A percentile compares a stretch with the other conserved stretches of the same genome.
phyloP scores from a whole-genome alignment of 2,888 invertebrate species.

The Trisateles emortualis region DNA sequence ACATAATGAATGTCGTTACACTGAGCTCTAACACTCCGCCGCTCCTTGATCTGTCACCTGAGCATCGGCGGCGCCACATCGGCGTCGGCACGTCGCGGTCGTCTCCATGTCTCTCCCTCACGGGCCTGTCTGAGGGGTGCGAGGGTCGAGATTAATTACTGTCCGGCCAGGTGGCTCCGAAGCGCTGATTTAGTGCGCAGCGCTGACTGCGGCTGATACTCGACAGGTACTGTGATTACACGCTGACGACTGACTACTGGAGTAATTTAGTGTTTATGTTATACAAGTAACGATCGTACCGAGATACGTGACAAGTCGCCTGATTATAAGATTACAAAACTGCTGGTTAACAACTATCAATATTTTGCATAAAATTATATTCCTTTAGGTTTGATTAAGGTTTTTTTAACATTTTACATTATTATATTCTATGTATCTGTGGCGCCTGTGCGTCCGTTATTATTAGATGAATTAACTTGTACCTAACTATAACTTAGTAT shows the following conservation, averaged over 20 bases:
- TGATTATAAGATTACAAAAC: no score
- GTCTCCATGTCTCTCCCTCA: conserved; percentile 65
- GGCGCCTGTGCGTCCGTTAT: no score
- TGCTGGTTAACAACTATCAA: no score
- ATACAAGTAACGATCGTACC: no score
- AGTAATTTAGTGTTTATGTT: conserved; percentile 22
- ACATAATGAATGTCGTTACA: no score
- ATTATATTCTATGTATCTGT: no score
- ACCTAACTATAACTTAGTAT: no score
- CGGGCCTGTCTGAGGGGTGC: conserved; percentile 32
- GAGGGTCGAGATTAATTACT: conserved; percentile 77
- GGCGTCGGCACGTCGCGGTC: conserved; percentile 58
- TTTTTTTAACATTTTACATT: no score
- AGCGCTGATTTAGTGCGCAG: conserved; percentile 65
- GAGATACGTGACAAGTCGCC: no score
- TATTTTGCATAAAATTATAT: no score
- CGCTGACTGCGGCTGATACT: conserved; percentile 44
- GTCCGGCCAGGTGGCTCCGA: conserved; percentile 68
- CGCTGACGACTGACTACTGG: conserved; percentile 32
- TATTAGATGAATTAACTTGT: no score
- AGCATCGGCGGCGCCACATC: conserved; percentile 27
- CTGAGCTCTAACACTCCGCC: conserved; percentile 2
- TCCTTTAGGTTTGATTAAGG: no score
- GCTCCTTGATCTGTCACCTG: conserved; percentile 20
- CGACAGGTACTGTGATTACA: conserved; percentile 60